These are phyloP conservation scores for Anoplopoma fimbria DNA, from an alignment of 2,113 vertebrate species.

Conservation along the genomic window DNA sequence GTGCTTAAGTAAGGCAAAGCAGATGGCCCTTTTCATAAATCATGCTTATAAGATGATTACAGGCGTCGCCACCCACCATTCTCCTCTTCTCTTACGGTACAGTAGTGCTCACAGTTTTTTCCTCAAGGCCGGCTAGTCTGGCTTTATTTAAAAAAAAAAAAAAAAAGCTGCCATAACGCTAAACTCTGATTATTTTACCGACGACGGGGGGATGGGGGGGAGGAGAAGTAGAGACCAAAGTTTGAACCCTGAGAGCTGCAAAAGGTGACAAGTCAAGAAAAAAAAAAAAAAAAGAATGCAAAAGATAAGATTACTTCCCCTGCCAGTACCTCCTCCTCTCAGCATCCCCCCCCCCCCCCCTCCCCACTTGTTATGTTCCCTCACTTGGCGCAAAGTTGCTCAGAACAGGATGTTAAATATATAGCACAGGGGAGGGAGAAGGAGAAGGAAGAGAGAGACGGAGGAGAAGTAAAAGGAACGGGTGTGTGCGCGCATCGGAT, in stretches of 20 bases:
- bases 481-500: constrained; percentile 84
- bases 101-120: constrained; percentile 54
- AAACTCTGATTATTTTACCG: constrained; percentile 44
- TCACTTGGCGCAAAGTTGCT: constrained; percentile 86
- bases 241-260: constrained; percentile 3
- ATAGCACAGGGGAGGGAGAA: constrained; percentile 83
- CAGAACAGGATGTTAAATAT: constrained; percentile 96
- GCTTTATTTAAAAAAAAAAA: constrained; percentile 37
- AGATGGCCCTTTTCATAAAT: constrained; percentile 87
- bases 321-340: constrained; percentile 9
- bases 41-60: constrained; percentile 83
- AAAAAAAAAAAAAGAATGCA: constrained; percentile 8
- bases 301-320: constrained; percentile 38
- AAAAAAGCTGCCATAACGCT: constrained; percentile 1
- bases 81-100: constrained; percentile 56
- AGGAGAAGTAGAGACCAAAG: background rate
- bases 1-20: constrained; percentile 82
- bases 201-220: background rate
- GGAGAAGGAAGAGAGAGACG: constrained; percentile 69
- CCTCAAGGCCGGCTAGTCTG: constrained; percentile 51
- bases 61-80: constrained; percentile 72
- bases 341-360: background rate
- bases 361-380: constrained; percentile 58
- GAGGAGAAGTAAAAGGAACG: constrained; percentile 61
- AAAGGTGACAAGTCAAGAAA: constrained; percentile 36